A percentile compares a stretch with the other conserved stretches of the same genome.
phyloP scores from a whole-genome alignment of 1,140 invertebrate species.

The Dinoponera quadriceps region DNA sequence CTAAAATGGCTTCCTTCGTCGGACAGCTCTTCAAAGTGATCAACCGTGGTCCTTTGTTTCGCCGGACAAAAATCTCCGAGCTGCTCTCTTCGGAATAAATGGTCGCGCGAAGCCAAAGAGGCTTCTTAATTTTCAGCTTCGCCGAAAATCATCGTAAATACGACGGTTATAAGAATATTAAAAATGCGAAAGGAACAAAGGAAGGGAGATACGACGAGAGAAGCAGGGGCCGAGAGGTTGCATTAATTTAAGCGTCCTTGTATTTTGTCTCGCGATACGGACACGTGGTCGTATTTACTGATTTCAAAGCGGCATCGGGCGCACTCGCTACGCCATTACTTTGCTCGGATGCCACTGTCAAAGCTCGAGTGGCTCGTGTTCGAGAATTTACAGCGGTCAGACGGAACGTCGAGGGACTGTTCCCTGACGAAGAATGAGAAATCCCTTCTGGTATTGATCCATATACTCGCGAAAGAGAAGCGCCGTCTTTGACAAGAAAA shows the following conservation, averaged over 20 bases:
- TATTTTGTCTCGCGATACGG: constrained; percentile 43
- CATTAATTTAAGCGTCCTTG: constrained; percentile 20
- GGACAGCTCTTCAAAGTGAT: no score
- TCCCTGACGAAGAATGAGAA: constrained; percentile 11
- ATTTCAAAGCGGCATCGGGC: constrained; percentile 38
- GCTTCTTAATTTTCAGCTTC: constrained; percentile 1
- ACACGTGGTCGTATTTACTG: constrained; percentile 8
- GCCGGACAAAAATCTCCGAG: background rate
- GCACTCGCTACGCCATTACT: constrained; percentile 36
- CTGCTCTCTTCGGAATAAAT: background rate
- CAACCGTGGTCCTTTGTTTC: background rate
- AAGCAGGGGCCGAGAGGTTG: background rate
- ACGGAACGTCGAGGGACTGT: constrained; percentile 9
- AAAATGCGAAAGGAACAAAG: background rate
- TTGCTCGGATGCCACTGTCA: constrained; percentile 34
- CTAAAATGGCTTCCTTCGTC: no score
- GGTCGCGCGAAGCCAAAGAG: background rate
- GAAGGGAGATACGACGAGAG: background rate
- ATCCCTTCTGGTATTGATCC: constrained; percentile 31
- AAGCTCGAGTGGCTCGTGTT: constrained; percentile 29
- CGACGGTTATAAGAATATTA: background rate
- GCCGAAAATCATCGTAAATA: background rate
- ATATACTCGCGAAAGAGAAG: background rate
- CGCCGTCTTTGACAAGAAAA: constrained; percentile 39
- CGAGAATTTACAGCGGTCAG: constrained; percentile 24